Evolutionary conservation across 2,797 vertebrate species (phyloP), one percentile per base, ranked within the genome.

Genomic region (Kryptopterus vitreolus): DNA sequence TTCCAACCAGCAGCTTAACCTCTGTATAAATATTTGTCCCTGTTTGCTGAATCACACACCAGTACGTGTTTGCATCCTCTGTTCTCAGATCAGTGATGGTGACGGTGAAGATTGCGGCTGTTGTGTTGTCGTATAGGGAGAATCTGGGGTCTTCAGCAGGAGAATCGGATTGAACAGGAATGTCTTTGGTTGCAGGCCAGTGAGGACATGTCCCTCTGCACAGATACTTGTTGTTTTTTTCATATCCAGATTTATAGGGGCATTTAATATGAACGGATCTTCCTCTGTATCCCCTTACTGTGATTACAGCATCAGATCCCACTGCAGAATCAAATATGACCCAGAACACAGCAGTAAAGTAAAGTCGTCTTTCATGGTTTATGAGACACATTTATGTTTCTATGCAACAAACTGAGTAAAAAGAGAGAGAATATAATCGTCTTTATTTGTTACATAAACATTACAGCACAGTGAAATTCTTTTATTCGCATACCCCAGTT

Each of bases 151-250:
- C 24, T 8, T 55, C 3, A 46, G 1, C 1, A 55, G 58, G 0
- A 55, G 57, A 1, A 26, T 9, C 52, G 0, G 90, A 88, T 0
- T 0, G 53, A 65, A 90, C 78, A 13, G 85, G 80, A 62, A 90
- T 69, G 38, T 90, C 85, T 83, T 48, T 81, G 12, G 0, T 35
- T 0, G 2, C 0, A 15, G 24, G 1, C 24, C 11, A 9, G 10
- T 2, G 0, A 20, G 1, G 1, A 48, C 91, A 92, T 1, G 22
- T 0, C 0, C 81, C 65, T 73, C n/a, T 90, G 65, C 90, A 92
- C 53, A 92, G 53, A 80, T 91, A 91, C 77, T 92, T 91, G 0
- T 80, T 55, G 65, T 84, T n/a, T 1, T 6, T 2, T 31, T 89
- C 62, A 69, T 89, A 89, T 31, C 55, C 53, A 0, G 0, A 0